phyloP scores from a whole-genome alignment of 1,140 invertebrate genomes.

The Apis dorsata region DNA sequence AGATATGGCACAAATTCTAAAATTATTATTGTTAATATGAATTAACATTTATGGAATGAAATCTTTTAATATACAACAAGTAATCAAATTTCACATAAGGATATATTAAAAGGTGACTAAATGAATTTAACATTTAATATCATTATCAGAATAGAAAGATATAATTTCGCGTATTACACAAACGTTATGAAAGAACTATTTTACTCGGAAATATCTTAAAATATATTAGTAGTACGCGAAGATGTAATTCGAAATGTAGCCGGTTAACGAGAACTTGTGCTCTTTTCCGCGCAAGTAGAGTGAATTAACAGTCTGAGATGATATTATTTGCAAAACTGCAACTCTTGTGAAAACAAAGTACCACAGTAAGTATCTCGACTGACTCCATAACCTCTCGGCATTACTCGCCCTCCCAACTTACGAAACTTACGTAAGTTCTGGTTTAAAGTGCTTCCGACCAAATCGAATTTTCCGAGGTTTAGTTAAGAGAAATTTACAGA shows the following conservation, averaged over 20 bases:
- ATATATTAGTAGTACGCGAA: background rate
- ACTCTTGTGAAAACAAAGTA: constrained; percentile 16
- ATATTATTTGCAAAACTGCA: constrained; percentile 30
- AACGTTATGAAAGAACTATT: too few relatives aligned
- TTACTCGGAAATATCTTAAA: too few relatives aligned
- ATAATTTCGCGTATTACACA: too few relatives aligned
- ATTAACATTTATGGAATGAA: too few relatives aligned
- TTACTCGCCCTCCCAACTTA: constrained; percentile 28
- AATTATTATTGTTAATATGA: too few relatives aligned
- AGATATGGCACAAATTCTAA: too few relatives aligned
- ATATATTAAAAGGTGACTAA: background rate
- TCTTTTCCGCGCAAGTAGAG: background rate
- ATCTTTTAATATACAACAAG: too few relatives aligned
- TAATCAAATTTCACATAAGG: too few relatives aligned
- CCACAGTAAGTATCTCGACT: background rate
- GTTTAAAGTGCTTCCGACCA: constrained; percentile 15
- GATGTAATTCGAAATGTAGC: background rate
- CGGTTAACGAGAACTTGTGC: background rate
- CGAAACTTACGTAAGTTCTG: constrained; percentile 30
- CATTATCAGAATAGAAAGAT: too few relatives aligned
- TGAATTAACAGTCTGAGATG: constrained; percentile 18
- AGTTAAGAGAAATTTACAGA: constrained; percentile 26
- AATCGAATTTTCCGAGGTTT: constrained; percentile 39
- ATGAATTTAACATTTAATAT: background rate
- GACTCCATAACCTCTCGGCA: background rate